Conservation (phyloP, 2,113 vertebrate genomes). For the Leucoraja erinaceus region DNA sequence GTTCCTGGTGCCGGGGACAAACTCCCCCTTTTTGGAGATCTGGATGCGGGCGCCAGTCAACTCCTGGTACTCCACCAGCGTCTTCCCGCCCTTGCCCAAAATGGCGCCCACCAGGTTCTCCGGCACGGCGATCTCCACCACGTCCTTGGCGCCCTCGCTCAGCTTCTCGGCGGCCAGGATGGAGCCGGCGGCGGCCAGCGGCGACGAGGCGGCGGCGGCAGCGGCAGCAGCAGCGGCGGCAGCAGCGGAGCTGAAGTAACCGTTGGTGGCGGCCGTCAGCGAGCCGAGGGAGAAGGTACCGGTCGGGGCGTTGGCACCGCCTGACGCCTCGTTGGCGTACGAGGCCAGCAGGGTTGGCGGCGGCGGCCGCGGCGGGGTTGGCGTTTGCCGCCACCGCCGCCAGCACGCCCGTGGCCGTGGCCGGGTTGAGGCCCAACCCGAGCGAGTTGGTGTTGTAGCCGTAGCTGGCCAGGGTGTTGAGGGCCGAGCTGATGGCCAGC, state of each 20-base stretch:
- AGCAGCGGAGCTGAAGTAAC: constrained; percentile 59
- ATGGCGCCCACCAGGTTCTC: constrained; percentile 91
- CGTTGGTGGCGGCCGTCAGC: constrained; percentile 60
- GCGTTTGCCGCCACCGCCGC: constrained; percentile 79
- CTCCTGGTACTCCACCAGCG: constrained; percentile 92
- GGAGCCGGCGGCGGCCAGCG: constrained; percentile 65
- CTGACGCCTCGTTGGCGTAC: constrained; percentile 75
- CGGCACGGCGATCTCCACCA: constrained; percentile 86
- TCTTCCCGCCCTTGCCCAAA: constrained; percentile 88
- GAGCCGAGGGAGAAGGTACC: constrained; percentile 74
- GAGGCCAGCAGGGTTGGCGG: constrained; percentile 80
- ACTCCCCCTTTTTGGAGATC: constrained; percentile 94
- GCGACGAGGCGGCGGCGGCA: constrained; percentile 64
- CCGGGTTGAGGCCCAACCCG: constrained; percentile 80
- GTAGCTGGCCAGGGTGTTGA: constrained; percentile 87
- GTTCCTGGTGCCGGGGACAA: constrained; percentile 89
- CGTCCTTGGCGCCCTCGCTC: constrained; percentile 71
- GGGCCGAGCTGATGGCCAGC: constrained; percentile 82
- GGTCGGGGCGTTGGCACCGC: constrained; percentile 48
- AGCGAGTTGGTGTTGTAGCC: constrained; percentile 90
- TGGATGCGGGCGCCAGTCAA: constrained; percentile 87
- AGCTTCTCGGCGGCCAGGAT: constrained; percentile 81
- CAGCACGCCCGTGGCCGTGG: constrained; percentile 75
- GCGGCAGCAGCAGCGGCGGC: constrained; percentile 72
- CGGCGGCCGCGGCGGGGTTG: constrained; percentile 78